Conservation (phyloP, 1,140 invertebrate species). For the Drosophila simulans region DNA sequence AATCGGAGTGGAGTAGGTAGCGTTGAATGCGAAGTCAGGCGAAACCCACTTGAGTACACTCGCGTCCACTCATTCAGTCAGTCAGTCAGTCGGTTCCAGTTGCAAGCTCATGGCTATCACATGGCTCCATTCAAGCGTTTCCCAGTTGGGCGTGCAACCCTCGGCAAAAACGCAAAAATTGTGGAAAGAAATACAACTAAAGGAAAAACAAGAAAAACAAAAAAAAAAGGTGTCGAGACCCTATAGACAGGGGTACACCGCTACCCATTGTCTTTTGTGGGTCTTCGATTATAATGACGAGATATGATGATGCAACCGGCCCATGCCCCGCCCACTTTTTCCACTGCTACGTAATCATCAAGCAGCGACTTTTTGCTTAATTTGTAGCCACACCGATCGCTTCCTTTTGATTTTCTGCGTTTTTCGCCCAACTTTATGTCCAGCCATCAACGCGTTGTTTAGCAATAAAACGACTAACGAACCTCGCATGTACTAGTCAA, state of each 20-base stretch:
- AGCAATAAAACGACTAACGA: constrained; percentile 32
- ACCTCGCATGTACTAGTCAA: constrained; percentile 39
- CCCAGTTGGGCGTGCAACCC: constrained; percentile 51
- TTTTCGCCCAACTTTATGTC: constrained; percentile 18
- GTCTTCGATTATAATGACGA: constrained; percentile 79
- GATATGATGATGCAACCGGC: constrained; percentile 64
- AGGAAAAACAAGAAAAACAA: constrained; percentile 27
- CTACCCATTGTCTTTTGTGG: constrained; percentile 64
- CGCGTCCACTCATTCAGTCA: constrained; percentile 37
- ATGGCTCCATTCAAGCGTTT: constrained; percentile 78
- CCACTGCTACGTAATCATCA: constrained; percentile 59
- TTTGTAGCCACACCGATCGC: constrained; percentile 36
- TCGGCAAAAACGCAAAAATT: neutral
- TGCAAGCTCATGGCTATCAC: constrained; percentile 69
- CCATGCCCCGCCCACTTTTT: constrained; percentile 1
- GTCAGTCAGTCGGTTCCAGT: constrained; percentile 51
- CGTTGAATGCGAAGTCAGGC: constrained; percentile 61
- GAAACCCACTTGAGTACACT: constrained; percentile 51
- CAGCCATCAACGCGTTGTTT: constrained; percentile 19
- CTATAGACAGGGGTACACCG: constrained; percentile 15
- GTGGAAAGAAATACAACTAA: neutral
- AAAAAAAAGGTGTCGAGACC: constrained; percentile 47
- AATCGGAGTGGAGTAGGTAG: constrained; percentile 30
- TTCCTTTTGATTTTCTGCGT: constrained; percentile 40
- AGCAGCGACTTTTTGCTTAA: constrained; percentile 43